Percentiles rank a stretch among this genome's conserved stretches.
These are phyloP conservation scores for Acarapis woodi DNA, from an alignment of 1,140 invertebrate species.

Conservation along the genomic window DNA sequence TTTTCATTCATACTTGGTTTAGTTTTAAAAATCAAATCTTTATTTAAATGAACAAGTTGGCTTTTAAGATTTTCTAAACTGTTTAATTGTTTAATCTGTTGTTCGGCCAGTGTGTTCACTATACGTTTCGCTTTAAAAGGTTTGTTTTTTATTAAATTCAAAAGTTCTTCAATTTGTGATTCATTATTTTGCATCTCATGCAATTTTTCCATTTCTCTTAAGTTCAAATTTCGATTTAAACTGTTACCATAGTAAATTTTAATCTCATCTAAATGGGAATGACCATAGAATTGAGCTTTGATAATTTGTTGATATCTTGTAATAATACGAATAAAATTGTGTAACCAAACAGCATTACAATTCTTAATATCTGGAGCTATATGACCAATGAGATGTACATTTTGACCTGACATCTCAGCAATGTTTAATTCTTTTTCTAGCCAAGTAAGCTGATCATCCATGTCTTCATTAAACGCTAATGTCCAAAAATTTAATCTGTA, in stretches of 20 bases:
- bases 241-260: too few species aligned
- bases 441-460: constrained; percentile 6
- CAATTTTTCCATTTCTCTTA: too few species aligned
- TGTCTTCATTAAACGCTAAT: not conserved
- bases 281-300: constrained; percentile 7
- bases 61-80: too few species aligned
- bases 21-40: too few species aligned
- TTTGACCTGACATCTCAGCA: not conserved
- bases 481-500: constrained; percentile 7
- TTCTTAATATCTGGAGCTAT: constrained; percentile 5
- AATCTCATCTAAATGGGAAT: constrained; percentile 8
- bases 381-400: constrained; percentile 7
- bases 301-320: constrained; percentile 5
- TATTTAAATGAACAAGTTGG: too few species aligned
- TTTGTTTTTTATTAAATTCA: constrained; percentile 24
- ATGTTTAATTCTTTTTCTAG: constrained; percentile 1
- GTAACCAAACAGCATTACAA: constrained; percentile 4
- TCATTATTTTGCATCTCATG: too few species aligned
- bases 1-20: too few species aligned
- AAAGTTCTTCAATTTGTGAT: too few species aligned
- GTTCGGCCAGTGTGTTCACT: too few species aligned
- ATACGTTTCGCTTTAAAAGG: too few species aligned
- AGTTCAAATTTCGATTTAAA: too few species aligned
- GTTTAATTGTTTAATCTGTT: too few species aligned
- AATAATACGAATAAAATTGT: constrained; percentile 5